Evolutionary conservation across 1,140 invertebrate species (phyloP), one percentile per base, ranked within the genome.

Genomic region (Geopemphigus sp.): DNA sequence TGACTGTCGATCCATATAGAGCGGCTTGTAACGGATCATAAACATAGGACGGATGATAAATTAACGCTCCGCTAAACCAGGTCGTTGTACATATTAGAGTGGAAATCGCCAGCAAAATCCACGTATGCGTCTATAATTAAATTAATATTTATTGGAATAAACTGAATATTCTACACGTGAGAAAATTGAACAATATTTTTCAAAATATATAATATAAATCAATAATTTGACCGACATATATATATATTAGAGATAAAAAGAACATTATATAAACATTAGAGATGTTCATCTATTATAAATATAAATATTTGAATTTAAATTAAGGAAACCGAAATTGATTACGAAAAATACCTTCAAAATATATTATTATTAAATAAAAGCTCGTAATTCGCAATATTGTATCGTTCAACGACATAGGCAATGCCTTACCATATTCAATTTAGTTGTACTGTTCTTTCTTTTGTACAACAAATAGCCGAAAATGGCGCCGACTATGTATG

Each of bases 401-500:
- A 29, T 19, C 1, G 26, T 61, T n/a, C 17, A 29, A 29, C 22
- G 5, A n/a, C 22, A n/a, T n/a, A n/a, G n/a, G 10, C 8, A 1
- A 4, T 24, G 24, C n/a, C 45, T 57, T 61, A 61, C 64, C 17
- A 32, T n/a, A 10, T 54, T 78, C 32, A 80, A 80, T 78, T 57
- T 56, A 45, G 57, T n/a, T 32, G 39, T 72, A 24, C 70, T 82
- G 39, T 63, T 73, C 50, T 82, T 80, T 61, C 78, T 50, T n/a
- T 64, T 82, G 22, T 83, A 68, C 19, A 85, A 78, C 1, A 84
- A 15, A 61, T 85, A 87, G 6, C 86, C 87, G 10, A 87, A 70
- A 12, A 81, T 82, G 12, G 87, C 80, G 26, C 87, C 87, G 19
- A 86, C 83, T 5, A 87, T 78, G 61, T 86, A 87, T 6, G 87